Base-by-base conservation (phyloP, 2,888 invertebrate genomes). In the Blera fallax region DNA sequence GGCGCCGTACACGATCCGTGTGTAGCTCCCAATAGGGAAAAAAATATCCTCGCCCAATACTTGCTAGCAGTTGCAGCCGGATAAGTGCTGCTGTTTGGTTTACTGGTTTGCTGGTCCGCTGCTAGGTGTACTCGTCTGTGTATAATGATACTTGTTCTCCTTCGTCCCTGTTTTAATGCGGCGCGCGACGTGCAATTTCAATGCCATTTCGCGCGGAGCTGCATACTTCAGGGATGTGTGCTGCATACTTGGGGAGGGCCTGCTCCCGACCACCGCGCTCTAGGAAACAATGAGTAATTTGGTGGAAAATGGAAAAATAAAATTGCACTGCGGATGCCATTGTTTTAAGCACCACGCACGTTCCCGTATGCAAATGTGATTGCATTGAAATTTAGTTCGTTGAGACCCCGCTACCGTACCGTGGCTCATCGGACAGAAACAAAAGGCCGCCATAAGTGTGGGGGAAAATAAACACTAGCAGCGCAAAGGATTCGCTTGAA, bases 261-360 rank as follows among this genome's bases (percentile, higher is more conserved):
- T 18, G 2, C 58, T 0, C 8, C 18, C 16, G 34, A 4, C 18
- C 37, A 27, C 21, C 24, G 45, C 24, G 45, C 79, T 62, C 50
- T 37, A 24, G 8, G 69, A 76, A 81, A 77, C 85, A 77, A 77
- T 85, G 81, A 85, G 85, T 85, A 85, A 85, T 85, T 85, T 85
- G 70, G 77, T 85, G 81, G 85, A 85, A 85, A 85, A 81, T 85
- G 81, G 85, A 85, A 85, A 85, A 81, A 85, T 81, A 77, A 85
- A 85, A 81, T 85, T 77, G 72, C 85, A 72, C 76, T 81, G 85
- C 81, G 76, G 76, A 85, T 85, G 85, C 81, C 80, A 85, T 85
- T 85, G 85, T 85, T 85, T 85, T 77, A 77, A 85, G 80, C 45
- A 65, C 54, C 65, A 52, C 85, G 69, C 74, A 76, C 76, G 83